Percentiles rank a stretch among this genome's conserved stretches.
These are phyloP conservation scores for Pseudobourletiella spinata DNA, from an alignment of 1,140 invertebrate genomes.

Conservation along the genomic window DNA sequence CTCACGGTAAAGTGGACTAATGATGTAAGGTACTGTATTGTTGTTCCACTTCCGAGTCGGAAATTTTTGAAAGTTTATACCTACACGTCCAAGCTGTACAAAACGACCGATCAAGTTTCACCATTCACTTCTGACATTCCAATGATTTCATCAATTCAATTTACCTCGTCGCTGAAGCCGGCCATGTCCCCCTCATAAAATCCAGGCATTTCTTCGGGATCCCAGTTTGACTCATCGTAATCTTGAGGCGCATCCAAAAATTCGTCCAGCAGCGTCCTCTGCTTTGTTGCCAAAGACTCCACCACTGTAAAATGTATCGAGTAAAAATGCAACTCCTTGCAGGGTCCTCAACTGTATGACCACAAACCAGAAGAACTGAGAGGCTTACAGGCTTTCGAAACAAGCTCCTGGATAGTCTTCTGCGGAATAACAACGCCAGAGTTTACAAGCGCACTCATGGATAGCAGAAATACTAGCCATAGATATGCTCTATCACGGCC, in stretches of 20 bases:
- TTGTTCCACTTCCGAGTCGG: slow-evolving; percentile 54
- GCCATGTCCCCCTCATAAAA: slow-evolving; percentile 59
- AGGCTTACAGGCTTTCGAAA: slow-evolving; percentile 34
- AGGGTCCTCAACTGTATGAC: not conserved
- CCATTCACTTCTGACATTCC: not conserved
- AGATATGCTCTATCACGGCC: too few relatives aligned
- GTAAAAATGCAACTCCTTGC: too few relatives aligned
- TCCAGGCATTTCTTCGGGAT: slow-evolving; percentile 57
- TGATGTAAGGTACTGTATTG: slow-evolving; percentile 50
- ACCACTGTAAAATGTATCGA: slow-evolving; percentile 21
- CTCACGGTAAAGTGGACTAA: slow-evolving; percentile 52
- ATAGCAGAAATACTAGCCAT: too few relatives aligned
- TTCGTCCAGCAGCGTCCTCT: slow-evolving; percentile 29
- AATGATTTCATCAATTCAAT: too few relatives aligned
- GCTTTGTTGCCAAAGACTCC: slow-evolving; percentile 27
- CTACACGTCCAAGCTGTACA: slow-evolving; percentile 42
- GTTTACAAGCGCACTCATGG: too few relatives aligned
- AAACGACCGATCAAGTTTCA: too few relatives aligned
- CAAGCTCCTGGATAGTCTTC: slow-evolving; percentile 31
- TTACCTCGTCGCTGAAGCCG: slow-evolving; percentile 44
- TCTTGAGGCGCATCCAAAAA: not conserved
- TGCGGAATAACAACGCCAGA: slow-evolving; percentile 18
- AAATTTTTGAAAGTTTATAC: slow-evolving; percentile 54
- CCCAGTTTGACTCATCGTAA: slow-evolving; percentile 39
- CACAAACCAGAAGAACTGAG: not conserved